These are phyloP conservation scores for Acromyrmex echinatior DNA, from an alignment of 1,140 invertebrate genomes.

Conservation along the genomic window DNA sequence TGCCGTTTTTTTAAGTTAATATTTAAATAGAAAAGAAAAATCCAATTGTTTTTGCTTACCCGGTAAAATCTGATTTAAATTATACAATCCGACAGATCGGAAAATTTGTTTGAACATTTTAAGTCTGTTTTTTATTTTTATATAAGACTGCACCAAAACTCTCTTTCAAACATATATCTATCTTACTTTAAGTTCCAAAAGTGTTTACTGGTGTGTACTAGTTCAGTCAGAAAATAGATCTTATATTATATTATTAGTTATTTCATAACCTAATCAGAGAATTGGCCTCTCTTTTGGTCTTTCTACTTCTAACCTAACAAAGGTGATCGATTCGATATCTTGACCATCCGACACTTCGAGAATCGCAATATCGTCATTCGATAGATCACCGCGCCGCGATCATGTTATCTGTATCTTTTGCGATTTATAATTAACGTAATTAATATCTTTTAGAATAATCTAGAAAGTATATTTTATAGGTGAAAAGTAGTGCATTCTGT, in stretches of 20 bases:
- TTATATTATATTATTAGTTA: too few relatives aligned
- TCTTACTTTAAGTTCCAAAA: too few relatives aligned
- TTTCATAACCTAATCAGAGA: too few relatives aligned
- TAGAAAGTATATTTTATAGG: not conserved
- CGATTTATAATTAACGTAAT: not conserved
- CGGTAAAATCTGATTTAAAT: conserved; percentile 21
- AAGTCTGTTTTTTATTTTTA: too few relatives aligned
- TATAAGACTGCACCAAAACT: too few relatives aligned
- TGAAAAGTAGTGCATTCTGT: not conserved
- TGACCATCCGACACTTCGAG: conserved; percentile 1
- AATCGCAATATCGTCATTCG: not conserved
- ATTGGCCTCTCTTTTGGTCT: too few relatives aligned
- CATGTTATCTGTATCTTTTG: not conserved
- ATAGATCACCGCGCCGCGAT: not conserved
- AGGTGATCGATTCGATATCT: conserved; percentile 1
- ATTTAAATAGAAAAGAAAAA: not conserved
- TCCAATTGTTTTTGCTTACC: conserved; percentile 12
- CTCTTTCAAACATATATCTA: too few relatives aligned
- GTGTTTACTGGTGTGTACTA: too few relatives aligned
- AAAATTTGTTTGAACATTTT: conserved; percentile 52
- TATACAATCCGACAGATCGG: not conserved
- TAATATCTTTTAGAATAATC: not conserved
- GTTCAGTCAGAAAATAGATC: too few relatives aligned
- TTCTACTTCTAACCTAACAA: not conserved
- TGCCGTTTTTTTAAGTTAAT: not conserved